These are phyloP conservation scores for Mactromeris polynyma DNA, from an alignment of 2,888 invertebrate genomes.

Conservation along the genomic window DNA sequence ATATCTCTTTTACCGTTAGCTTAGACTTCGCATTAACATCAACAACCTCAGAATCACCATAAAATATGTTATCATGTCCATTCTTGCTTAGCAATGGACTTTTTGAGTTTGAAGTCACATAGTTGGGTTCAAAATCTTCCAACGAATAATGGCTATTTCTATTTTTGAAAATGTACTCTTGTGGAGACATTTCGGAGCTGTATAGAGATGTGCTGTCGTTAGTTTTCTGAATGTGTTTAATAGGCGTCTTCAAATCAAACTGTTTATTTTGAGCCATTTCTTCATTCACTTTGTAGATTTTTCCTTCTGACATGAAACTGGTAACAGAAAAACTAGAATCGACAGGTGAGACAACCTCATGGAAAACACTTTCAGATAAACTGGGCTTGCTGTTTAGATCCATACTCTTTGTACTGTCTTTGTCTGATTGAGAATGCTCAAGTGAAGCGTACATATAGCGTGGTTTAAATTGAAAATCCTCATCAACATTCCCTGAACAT, in stretches of 20 bases:
- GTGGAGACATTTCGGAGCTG: neutral
- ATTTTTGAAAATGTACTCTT: neutral
- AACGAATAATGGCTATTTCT: neutral
- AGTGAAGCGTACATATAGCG: slow-evolving; percentile 12
- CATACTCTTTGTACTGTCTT: neutral
- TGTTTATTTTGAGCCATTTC: neutral
- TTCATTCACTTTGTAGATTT: neutral
- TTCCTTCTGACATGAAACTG: neutral
- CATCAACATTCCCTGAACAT: neutral
- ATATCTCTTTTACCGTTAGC: neutral
- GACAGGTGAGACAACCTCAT: neutral
- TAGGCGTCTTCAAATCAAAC: neutral
- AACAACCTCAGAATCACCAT: neutral
- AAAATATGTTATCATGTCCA: neutral
- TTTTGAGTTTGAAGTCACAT: neutral
- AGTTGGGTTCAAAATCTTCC: neutral
- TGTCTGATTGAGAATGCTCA: neutral
- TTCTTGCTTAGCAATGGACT: neutral
- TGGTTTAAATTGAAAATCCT: slow-evolving; percentile 30
- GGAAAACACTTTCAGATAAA: neutral
- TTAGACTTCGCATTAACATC: neutral
- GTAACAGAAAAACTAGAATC: neutral
- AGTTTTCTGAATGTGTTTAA: neutral
- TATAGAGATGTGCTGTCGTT: neutral
- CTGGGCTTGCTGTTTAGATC: neutral